Evolutionary conservation across 92 coral and sea anemone species (phyloP).

Genomic region (Isaurus tuberculatus): DNA sequence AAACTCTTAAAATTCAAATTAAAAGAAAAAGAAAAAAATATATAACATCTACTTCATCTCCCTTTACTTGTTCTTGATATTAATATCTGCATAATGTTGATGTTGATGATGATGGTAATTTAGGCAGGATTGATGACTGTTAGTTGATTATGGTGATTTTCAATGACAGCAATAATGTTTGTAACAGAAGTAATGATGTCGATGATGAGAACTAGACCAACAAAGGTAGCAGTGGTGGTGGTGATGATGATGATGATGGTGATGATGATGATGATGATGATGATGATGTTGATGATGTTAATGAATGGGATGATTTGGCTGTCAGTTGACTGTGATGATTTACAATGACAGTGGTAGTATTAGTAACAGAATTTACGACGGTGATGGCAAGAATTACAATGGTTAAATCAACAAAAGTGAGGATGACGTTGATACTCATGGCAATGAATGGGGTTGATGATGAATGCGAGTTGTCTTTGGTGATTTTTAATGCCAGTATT

Average conservation of each 20-base stretch:
- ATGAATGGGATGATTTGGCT: neutral
- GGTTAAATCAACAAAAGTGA: too few relatives aligned
- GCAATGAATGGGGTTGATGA: neutral
- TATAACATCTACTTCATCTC: too few relatives aligned
- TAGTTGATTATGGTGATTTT: too few relatives aligned
- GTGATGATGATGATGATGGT: too few relatives aligned
- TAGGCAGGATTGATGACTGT: too few relatives aligned
- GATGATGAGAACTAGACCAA: too few relatives aligned
- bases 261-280: neutral
- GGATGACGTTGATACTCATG: neutral
- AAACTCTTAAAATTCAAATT: neutral
- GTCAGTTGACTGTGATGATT: neutral
- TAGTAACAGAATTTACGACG: neutral
- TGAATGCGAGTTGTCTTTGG: neutral
- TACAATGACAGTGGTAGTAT: neutral
- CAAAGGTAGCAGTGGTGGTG: too few relatives aligned
- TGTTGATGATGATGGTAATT: neutral
- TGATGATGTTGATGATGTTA: neutral
- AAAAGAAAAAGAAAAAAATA: too few relatives aligned
- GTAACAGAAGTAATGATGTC: too few relatives aligned
- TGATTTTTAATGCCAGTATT: neutral
- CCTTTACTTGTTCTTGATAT: too few relatives aligned
- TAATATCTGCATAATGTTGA: neutral
- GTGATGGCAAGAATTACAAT: neutral
- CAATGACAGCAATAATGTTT: too few relatives aligned